Base-by-base conservation (phyloP, 2,797 vertebrate genomes). In the Hephaestus fuliginosus region DNA sequence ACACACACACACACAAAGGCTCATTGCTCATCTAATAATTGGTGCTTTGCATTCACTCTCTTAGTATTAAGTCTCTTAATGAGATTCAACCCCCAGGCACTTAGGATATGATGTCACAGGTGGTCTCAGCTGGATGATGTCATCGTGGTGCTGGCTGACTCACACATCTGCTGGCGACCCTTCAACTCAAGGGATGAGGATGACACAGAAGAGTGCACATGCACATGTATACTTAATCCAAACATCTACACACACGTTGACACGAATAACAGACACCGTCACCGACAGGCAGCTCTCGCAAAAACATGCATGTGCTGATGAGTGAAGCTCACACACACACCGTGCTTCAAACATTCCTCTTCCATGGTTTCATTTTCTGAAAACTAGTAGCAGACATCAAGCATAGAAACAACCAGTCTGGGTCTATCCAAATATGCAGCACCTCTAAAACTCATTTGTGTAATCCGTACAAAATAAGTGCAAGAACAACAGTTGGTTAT, bases 91-190 rank as follows among this genome's bases (percentile, higher is more conserved):
- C 70, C 70, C 28, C 57, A 57, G 69, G 41, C 64, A 30, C 52
- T 20, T 7, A 67, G 74, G 48, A 73, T 68, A 78, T 91, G 86
- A 91, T 86, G 88, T 92, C 88, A 92, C 58, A 68, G 66, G 70
- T 75, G 73, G 79, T 89, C 83, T 83, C 80, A 82, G 65, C 55
- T 81, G 76, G 55, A 85, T 88, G 85, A 92, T 85, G 83, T 88
- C 87, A 88, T 85, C 55, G n/a, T 33, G 53, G 70, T 86, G 63
- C 78, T 80, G 82, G 82, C 82, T 82, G 86, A 87, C 74, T 84
- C 51, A 48, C 53, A 61, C 62, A n/a, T 76, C 51, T 74, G 71
- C 65, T 72, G 73, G 49, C 44, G 67, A 83, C 73, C 71, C 52
- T 74, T 57, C 6, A 17, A 77, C 85, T 77, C 78, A 56, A 33